Evolutionary conservation across 1,140 invertebrate species (phyloP), one percentile per base, ranked within the genome.

Genomic region (Gonatopus flavifemur): DNA sequence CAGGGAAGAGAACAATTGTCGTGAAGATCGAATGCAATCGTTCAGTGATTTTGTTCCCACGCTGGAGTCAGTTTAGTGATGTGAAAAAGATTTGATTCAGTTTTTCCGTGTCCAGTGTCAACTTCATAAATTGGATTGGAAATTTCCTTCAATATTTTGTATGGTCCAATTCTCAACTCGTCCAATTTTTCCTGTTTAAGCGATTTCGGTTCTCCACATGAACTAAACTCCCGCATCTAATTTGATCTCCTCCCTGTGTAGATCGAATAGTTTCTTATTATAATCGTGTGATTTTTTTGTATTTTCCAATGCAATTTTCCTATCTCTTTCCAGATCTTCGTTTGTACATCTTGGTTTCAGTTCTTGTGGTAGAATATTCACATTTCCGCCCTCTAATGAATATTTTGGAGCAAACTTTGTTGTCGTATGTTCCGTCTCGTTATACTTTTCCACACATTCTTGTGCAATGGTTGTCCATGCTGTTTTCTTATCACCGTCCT

Each of bases 381-480:
- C 47, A 61, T 71, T 45, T 39, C 38, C 59, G 21, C 66, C 69
- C 54, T 70, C 18, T 36, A 72, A 46, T 44, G 70, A 39, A 46
- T 70, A 70, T 46, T 55, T 60, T 52, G 68, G 69, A 31, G 59
- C 39, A 59, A 64, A 73, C 15, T 52, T 57, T 28, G 67, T 70
- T 2, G 67, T 61, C 37, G 62, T 50, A 40, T 72, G 71, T 39
- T 55, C 55, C 12, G 67, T 74, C 25, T 69, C 55, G 60, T 74
- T 72, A 59, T 71, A 74, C 55, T 59, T 66, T 13, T 70, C 35
- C 52, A 68, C 49, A 58, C 70, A 73, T 37, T 65, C 39, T 15
- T 61, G 37, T 39, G 68, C 70, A 39, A 72, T 62, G 3, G 60
- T 71, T 59, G 70, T 59, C 72, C 68, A 72, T 36, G 64, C 50